Evolutionary conservation across 2,113 vertebrate species (phyloP).

Genomic region (Sturnira hondurensis): DNA sequence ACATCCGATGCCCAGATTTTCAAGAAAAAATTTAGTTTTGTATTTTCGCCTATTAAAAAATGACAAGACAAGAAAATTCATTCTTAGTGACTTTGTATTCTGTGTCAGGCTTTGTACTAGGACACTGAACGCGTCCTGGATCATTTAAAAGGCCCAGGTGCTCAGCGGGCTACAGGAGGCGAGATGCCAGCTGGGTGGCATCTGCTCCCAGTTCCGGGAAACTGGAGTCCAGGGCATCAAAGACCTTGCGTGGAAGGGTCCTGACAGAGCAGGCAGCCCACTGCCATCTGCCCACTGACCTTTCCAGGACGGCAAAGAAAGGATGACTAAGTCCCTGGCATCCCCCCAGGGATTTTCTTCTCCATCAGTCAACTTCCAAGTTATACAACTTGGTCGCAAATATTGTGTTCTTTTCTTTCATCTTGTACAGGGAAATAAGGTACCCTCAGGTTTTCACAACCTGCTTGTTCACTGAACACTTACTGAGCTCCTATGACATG

Average conservation of each 20-base stretch:
- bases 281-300: not conserved
- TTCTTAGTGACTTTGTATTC: not conserved
- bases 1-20: not conserved
- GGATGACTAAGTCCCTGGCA: not conserved
- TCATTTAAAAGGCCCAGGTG: not conserved
- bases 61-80: not conserved
- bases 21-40: not conserved
- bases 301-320: not conserved
- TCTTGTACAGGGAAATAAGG: not conserved
- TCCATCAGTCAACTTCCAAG: not conserved
- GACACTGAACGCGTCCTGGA: not conserved
- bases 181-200: conserved; percentile 12
- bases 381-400: not conserved
- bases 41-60: conserved; percentile 22
- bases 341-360: not conserved
- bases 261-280: not conserved
- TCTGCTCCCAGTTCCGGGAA: not conserved
- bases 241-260: not conserved
- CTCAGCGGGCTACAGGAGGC: not conserved
- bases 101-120: not conserved
- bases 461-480: not conserved
- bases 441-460: not conserved
- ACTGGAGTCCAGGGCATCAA: not conserved
- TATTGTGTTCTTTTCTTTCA: not conserved
- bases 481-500: not conserved